Evolutionary conservation across 2,113 vertebrate genomes (phyloP).

Genomic region (Archilochus colubris): DNA sequence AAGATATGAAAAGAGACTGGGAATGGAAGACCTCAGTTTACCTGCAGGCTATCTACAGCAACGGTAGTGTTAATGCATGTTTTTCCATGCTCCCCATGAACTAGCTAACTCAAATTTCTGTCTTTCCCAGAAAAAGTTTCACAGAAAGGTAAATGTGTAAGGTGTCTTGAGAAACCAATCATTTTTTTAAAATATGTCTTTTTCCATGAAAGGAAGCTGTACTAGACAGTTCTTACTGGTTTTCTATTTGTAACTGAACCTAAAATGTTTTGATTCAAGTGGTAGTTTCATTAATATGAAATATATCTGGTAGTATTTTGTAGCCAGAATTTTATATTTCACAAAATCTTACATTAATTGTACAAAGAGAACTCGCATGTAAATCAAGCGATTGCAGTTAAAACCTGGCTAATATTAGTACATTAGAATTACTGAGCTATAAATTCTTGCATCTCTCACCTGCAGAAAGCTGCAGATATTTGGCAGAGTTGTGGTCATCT

Average conservation of each 20-base stretch:
- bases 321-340: not conserved
- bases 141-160: not conserved
- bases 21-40: slow-evolving; percentile 82
- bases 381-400: not conserved
- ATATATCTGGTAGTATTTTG: not conserved
- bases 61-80: slow-evolving; percentile 74
- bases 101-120: not conserved
- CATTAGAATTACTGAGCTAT: not conserved
- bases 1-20: slow-evolving; percentile 69
- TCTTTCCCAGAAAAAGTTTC: slow-evolving; percentile 1
- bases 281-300: not conserved
- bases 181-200: not conserved
- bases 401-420: not conserved
- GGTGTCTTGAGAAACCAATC: not conserved
- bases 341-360: not conserved
- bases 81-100: slow-evolving; percentile 29
- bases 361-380: not conserved
- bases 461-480: not conserved
- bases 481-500: not conserved
- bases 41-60: slow-evolving; percentile 70
- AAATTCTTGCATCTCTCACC: not conserved
- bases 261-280: not conserved
- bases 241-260: not conserved
- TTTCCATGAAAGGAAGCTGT: not conserved
- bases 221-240: not conserved